phyloP scores from a whole-genome alignment of 1,140 invertebrate genomes.

The Trachymyrmex cornetzi region DNA sequence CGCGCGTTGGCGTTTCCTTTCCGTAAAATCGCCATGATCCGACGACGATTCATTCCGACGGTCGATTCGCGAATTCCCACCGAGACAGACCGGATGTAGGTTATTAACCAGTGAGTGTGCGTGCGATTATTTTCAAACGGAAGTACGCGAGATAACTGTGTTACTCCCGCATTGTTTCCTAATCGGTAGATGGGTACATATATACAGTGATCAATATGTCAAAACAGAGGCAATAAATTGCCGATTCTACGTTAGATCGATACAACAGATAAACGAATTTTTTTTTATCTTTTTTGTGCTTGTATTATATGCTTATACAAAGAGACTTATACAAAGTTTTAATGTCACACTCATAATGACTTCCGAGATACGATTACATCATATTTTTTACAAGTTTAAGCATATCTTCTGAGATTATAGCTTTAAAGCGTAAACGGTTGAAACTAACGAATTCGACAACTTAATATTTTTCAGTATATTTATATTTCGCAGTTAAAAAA shows the following conservation, averaged over 20 bases:
- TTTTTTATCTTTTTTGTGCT: not conserved
- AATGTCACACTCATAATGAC: not conserved
- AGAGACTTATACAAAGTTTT: not conserved
- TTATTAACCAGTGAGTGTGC: slow-evolving; percentile 54
- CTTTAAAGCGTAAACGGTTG: not conserved
- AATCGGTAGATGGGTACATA: slow-evolving; percentile 5
- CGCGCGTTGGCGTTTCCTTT: slow-evolving; percentile 23
- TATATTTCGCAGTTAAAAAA: not conserved
- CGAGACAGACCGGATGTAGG: slow-evolving; percentile 28
- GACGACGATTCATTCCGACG: slow-evolving; percentile 29
- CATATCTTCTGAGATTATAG: not conserved
- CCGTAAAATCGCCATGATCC: slow-evolving; percentile 32
- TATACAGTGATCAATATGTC: slow-evolving; percentile 15
- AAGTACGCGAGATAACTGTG: slow-evolving; percentile 50
- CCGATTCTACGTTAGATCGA: not conserved
- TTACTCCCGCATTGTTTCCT: slow-evolving; percentile 24
- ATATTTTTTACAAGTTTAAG: not conserved
- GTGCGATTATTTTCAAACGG: slow-evolving; percentile 50
- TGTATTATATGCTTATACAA: not conserved
- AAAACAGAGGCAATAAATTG: not conserved
- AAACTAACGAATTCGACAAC: not conserved
- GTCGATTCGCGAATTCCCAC: slow-evolving; percentile 47
- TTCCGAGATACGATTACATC: not conserved
- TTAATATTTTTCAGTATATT: not conserved
- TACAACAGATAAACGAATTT: not conserved